Conservation (phyloP, 2,888 invertebrate genomes). For the Pocota personata region DNA sequence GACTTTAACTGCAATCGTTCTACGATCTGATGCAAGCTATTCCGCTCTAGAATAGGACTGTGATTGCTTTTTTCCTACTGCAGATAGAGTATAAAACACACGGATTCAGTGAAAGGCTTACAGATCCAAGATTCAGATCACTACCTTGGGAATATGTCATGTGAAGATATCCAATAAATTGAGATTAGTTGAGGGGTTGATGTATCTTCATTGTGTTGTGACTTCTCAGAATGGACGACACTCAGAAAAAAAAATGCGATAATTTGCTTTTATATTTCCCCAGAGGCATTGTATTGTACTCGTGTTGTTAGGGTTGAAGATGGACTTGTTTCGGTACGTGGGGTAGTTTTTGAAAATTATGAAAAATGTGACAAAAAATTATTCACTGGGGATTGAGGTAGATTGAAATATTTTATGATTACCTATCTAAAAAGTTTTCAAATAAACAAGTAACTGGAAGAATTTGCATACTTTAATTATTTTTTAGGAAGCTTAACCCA, state of each 20-base stretch:
- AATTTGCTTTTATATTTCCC: constrained; percentile 51
- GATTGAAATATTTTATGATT: neutral
- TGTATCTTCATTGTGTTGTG: neutral
- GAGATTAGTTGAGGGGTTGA: neutral
- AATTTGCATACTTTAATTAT: no score
- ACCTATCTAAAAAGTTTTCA: neutral
- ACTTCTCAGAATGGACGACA: neutral
- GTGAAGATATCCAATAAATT: neutral
- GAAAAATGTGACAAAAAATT: neutral
- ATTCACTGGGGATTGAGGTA: no score
- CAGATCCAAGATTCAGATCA: constrained; percentile 4
- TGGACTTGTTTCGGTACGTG: neutral
- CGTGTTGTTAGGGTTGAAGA: constrained; percentile 29
- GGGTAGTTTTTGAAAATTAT: neutral
- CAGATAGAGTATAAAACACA: neutral
- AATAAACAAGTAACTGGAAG: no score
- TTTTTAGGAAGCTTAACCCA: no score
- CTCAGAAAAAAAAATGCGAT: neutral
- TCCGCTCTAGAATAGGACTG: no score
- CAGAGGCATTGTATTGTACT: constrained; percentile 1
- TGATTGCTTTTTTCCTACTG: no score
- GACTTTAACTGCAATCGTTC: no score
- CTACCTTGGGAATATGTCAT: constrained; percentile 10
- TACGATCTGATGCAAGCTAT: no score
- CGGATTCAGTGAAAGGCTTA: neutral